These are phyloP conservation scores for Donacobius atricapilla DNA, from an alignment of 2,113 vertebrate genomes.

Conservation along the genomic window DNA sequence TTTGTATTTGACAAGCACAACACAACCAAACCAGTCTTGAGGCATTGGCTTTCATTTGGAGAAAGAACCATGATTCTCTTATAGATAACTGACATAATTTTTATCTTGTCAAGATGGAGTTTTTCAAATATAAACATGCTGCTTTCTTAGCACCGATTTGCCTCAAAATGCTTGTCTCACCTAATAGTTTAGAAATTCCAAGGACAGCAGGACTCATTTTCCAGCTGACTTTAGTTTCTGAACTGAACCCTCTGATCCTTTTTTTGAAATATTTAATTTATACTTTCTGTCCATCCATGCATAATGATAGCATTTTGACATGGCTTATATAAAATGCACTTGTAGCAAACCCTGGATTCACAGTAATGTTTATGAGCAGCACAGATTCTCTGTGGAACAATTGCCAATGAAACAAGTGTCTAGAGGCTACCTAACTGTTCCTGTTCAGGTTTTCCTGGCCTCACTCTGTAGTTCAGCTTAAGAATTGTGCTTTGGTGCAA, in stretches of 20 bases:
- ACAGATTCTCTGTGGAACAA: not conserved
- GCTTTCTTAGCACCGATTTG: not conserved
- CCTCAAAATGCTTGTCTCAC: not conserved
- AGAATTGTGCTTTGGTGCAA: not conserved
- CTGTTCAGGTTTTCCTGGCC: not conserved
- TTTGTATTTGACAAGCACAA: not conserved
- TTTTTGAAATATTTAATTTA: constrained; percentile 40
- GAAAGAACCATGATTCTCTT: not conserved
- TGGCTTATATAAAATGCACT: not conserved
- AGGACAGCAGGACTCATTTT: constrained; percentile 1
- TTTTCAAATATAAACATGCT: not conserved
- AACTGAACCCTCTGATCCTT: not conserved
- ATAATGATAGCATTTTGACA: constrained; percentile 10
- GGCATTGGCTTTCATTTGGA: not conserved
- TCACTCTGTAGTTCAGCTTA: not conserved
- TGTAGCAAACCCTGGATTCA: not conserved
- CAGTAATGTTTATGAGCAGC: not conserved
- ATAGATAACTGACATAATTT: not conserved
- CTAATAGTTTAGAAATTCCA: constrained; percentile 15
- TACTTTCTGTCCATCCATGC: not conserved
- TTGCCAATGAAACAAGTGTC: not conserved
- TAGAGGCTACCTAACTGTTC: not conserved
- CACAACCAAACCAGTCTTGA: not conserved
- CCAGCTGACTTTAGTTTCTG: constrained; percentile 18
- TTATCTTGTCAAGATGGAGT: not conserved